These are phyloP conservation scores for Rhinoptilus africanus DNA, from an alignment of 2,113 vertebrate genomes.

Conservation along the genomic window DNA sequence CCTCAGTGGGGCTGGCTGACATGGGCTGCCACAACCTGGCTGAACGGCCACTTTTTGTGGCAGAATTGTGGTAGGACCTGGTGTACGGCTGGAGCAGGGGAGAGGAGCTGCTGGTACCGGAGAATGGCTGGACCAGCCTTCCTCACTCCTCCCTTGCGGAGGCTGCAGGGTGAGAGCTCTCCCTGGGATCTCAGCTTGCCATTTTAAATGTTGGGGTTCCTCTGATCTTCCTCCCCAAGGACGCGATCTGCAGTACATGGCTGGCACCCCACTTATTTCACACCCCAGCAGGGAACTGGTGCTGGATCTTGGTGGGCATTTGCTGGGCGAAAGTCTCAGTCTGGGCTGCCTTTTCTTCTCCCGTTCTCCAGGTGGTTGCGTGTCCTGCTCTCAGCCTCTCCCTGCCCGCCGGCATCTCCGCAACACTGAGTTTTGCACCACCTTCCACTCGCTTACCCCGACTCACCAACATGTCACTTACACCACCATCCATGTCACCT, in stretches of 20 bases:
- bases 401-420: background rate
- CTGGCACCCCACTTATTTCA: background rate
- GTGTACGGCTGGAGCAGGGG: background rate
- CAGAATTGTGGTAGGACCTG: background rate
- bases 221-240: background rate
- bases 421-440: background rate
- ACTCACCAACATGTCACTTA: background rate
- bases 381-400: background rate
- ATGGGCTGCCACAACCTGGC: background rate
- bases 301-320: background rate
- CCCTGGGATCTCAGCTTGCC: background rate
- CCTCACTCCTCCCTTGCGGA: background rate
- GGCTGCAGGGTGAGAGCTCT: background rate
- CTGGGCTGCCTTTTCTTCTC: background rate
- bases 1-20: background rate
- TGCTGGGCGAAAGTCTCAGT: background rate
- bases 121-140: rapidly evolving
- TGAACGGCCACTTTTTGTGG: background rate
- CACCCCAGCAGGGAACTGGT: rapidly evolving
- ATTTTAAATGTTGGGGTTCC: background rate
- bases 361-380: rapidly evolving
- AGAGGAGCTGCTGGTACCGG: rapidly evolving
- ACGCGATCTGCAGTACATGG: rapidly evolving
- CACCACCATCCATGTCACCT: slow-evolving; percentile 1
- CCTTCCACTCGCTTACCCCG: background rate